These are phyloP conservation scores for Salvelinus fontinalis DNA, from an alignment of 2,113 vertebrate genomes.

Conservation along the genomic window DNA sequence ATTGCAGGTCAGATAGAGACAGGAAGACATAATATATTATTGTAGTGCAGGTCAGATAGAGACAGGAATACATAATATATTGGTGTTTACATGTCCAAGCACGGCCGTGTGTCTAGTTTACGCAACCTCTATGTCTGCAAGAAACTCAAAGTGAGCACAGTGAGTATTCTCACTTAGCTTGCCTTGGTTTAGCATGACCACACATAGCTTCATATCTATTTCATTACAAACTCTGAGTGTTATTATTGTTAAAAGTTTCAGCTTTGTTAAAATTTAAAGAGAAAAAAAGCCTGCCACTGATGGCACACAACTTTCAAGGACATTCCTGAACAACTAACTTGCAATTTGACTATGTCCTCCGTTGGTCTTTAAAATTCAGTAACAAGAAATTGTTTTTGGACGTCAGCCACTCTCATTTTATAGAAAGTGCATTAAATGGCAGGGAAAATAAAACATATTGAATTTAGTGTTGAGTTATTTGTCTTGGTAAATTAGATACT, in stretches of 20 bases:
- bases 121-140: background rate
- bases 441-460: slow-evolving; percentile 68
- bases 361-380: slow-evolving; percentile 59
- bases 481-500: slow-evolving; percentile 70
- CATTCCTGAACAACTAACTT: slow-evolving; percentile 70
- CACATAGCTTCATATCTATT: background rate
- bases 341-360: slow-evolving; percentile 62
- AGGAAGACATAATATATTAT: too few relatives aligned
- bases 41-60: too few relatives aligned
- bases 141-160: background rate
- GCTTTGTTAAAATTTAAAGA: background rate
- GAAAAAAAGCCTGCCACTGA: slow-evolving; percentile 3
- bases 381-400: slow-evolving; percentile 73
- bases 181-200: background rate
- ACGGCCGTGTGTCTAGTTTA: too few relatives aligned
- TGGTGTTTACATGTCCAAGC: too few relatives aligned
- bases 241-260: background rate
- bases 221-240: background rate
- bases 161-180: background rate
- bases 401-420: slow-evolving; percentile 73
- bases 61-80: too few relatives aligned
- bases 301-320: slow-evolving; percentile 66
- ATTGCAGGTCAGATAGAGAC: too few relatives aligned
- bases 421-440: slow-evolving; percentile 73
- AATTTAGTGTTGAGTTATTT: slow-evolving; percentile 58